phyloP scores from a whole-genome alignment of 1,140 invertebrate species.

The Drosophila teissieri region DNA sequence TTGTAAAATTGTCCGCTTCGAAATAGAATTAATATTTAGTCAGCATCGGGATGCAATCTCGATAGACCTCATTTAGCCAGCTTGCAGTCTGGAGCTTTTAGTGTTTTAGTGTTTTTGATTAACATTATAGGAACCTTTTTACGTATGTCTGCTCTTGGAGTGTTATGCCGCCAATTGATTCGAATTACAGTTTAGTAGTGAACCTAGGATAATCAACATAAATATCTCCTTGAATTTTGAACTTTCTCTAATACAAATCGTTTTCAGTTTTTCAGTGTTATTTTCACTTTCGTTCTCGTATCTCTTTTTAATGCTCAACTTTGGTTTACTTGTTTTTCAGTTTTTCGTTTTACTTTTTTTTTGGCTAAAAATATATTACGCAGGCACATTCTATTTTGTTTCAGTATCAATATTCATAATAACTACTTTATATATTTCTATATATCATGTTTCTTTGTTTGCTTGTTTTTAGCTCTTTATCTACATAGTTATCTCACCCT shows the following conservation, averaged over 20 bases:
- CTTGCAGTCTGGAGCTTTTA: constrained; percentile 41
- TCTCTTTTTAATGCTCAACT: constrained; percentile 40
- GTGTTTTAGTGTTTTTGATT: constrained; percentile 65
- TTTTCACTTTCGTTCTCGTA: constrained; percentile 10
- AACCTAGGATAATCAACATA: constrained; percentile 32
- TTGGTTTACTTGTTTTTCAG: constrained; percentile 31
- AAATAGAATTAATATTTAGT: constrained; percentile 60
- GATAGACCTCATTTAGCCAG: constrained; percentile 29
- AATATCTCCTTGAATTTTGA: constrained; percentile 61
- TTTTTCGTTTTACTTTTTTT: constrained; percentile 32
- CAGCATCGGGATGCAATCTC: constrained; percentile 19
- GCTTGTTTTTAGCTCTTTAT: constrained; percentile 73
- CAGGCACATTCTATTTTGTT: constrained; percentile 85
- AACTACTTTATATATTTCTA: constrained; percentile 60
- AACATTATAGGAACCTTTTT: constrained; percentile 84
- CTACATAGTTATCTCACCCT: constrained; percentile 61
- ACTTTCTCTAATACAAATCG: constrained; percentile 69
- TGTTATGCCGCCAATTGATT: constrained; percentile 39
- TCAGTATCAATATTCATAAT: constrained; percentile 81
- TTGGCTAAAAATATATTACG: constrained; percentile 84
- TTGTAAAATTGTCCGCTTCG: constrained; percentile 79
- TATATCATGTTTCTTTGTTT: constrained; percentile 55
- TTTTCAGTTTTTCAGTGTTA: constrained; percentile 14
- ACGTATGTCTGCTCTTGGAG: constrained; percentile 70
- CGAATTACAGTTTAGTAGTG: constrained; percentile 37